Conservation (phyloP, 2,888 invertebrate species). For the Limnephilus rhombicus region DNA sequence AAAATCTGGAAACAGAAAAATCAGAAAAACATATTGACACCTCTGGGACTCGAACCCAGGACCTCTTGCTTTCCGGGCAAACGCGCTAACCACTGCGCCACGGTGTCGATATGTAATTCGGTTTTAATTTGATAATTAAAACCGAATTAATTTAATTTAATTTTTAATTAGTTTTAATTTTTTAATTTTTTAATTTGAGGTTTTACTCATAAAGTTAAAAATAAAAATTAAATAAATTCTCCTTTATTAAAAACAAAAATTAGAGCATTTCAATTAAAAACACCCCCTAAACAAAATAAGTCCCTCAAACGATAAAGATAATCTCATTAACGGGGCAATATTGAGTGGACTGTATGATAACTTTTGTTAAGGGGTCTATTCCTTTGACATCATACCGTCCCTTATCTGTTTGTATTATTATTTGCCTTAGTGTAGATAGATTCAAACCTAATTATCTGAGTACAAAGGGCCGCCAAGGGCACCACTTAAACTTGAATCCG, state of each 20-base stretch:
- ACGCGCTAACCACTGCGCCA: too few species aligned
- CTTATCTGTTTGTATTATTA: conserved; percentile 58
- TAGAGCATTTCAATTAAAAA: not conserved
- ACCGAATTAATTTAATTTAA: too few species aligned
- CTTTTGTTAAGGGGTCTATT: conserved; percentile 45
- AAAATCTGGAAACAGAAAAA: too few species aligned
- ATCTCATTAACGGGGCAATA: conserved; percentile 35
- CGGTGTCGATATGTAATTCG: too few species aligned
- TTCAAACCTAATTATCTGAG: conserved; percentile 62
- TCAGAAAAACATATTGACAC: too few species aligned
- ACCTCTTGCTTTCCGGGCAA: too few species aligned
- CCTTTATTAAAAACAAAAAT: not conserved
- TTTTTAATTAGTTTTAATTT: too few species aligned
- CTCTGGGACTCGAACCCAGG: too few species aligned
- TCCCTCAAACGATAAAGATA: conserved; percentile 25
- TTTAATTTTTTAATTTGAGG: too few species aligned
- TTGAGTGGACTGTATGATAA: not conserved
- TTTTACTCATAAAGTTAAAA: too few species aligned
- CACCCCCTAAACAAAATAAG: not conserved
- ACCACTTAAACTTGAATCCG: conserved; percentile 52
- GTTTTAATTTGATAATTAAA: too few species aligned
- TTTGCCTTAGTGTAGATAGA: conserved; percentile 52
- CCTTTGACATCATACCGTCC: conserved; percentile 59
- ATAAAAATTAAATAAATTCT: too few species aligned
- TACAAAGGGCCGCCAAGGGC: conserved; percentile 49